Evolutionary conservation across 2,797 vertebrate genomes (phyloP).

Genomic region (Atherinosoma microstoma): DNA sequence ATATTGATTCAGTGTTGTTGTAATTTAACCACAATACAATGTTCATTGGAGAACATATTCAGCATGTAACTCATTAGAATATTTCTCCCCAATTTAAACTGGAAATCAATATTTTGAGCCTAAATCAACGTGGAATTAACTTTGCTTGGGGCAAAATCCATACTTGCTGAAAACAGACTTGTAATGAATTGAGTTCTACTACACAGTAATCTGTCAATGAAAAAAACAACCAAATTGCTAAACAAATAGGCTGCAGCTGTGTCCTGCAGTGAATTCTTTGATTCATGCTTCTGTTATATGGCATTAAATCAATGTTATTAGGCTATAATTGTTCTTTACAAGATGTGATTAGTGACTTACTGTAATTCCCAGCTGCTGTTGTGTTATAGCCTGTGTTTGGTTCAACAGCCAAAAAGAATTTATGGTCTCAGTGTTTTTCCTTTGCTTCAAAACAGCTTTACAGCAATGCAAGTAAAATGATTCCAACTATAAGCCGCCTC

Average conservation of each 20-base stretch:
- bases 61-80: too few species aligned
- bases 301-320: conserved; percentile 74
- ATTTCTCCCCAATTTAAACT: too few species aligned
- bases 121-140: background rate
- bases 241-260: conserved; percentile 55
- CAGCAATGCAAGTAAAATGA: conserved; percentile 14
- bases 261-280: conserved; percentile 41
- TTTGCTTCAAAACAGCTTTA: conserved; percentile 41
- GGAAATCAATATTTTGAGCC: too few species aligned
- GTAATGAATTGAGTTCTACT: conserved; percentile 47
- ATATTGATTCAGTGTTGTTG: too few species aligned
- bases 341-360: conserved; percentile 38
- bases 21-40: too few species aligned
- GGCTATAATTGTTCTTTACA: conserved; percentile 71
- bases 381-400: conserved; percentile 33
- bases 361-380: conserved; percentile 27
- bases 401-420: conserved; percentile 41
- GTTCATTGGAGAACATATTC: too few species aligned
- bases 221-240: conserved; percentile 69
- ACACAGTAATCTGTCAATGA: conserved; percentile 48
- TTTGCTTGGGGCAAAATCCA: conserved; percentile 16
- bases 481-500: conserved; percentile 7
- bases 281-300: conserved; percentile 74
- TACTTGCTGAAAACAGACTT: conserved; percentile 9
- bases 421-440: conserved; percentile 33